phyloP scores from a whole-genome alignment of 2,888 invertebrate species.

The Drosophila bunnanda region DNA sequence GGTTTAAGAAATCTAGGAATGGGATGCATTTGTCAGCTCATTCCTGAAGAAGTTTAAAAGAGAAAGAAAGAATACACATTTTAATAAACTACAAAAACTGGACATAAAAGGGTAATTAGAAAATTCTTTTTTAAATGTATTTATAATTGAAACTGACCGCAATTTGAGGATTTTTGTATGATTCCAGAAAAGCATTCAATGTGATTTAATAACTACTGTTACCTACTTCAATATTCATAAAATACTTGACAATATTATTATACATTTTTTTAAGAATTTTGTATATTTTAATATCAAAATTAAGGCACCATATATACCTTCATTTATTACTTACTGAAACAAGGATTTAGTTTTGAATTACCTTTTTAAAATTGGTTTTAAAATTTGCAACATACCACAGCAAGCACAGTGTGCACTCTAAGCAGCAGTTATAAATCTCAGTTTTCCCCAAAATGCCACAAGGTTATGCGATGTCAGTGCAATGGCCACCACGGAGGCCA shows the following conservation, averaged over 20 bases:
- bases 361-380: not conserved
- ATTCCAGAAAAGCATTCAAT: not conserved
- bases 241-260: no score
- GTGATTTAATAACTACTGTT: not conserved
- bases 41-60: not conserved
- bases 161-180: not conserved
- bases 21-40: not conserved
- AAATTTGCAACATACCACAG: not conserved
- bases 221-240: not conserved
- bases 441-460: constrained; percentile 24
- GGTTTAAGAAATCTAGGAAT: not conserved
- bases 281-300: no score
- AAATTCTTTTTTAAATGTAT: not conserved
- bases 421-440: constrained; percentile 8
- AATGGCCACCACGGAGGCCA: constrained; percentile 17
- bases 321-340: not conserved
- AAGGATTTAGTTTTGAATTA: not conserved
- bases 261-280: no score
- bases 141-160: not conserved
- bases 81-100: not conserved
- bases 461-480: constrained; percentile 20
- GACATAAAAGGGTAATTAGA: not conserved
- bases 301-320: not conserved
- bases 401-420: not conserved
- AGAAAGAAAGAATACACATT: not conserved